Evolutionary conservation across 2,113 vertebrate species (phyloP).

Genomic region (Proterorhinus semilunaris): DNA sequence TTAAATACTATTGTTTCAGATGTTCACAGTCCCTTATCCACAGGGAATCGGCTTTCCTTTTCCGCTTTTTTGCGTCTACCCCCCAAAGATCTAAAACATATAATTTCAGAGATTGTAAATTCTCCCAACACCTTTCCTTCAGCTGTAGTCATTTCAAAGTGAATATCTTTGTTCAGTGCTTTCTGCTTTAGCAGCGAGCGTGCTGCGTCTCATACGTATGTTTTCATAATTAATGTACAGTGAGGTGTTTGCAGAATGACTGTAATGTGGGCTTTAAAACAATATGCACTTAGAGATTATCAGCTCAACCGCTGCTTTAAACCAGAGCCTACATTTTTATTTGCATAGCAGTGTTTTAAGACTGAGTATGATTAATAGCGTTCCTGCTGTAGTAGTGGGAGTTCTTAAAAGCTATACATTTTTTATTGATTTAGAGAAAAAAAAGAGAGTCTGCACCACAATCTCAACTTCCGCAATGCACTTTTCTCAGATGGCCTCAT

Average conservation of each 20-base stretch:
- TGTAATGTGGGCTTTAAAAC: conserved; percentile 34
- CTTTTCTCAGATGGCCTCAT: conserved; percentile 29
- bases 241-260: conserved; percentile 42
- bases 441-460: conserved; percentile 19
- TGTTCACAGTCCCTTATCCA: conserved; percentile 17
- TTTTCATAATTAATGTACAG: conserved; percentile 64
- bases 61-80: conserved; percentile 43
- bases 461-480: conserved; percentile 32
- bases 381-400: conserved; percentile 13
- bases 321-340: conserved; percentile 20
- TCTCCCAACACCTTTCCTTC: conserved; percentile 39
- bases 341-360: conserved; percentile 43
- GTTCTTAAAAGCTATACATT: conserved; percentile 58
- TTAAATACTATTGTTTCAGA: conserved; percentile 25
- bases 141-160: conserved; percentile 42
- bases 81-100: conserved; percentile 43
- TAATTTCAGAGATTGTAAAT: conserved; percentile 49
- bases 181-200: conserved; percentile 19
- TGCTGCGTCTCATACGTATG: conserved; percentile 15
- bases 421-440: conserved; percentile 49
- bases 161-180: conserved; percentile 55
- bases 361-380: conserved; percentile 57
- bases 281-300: conserved; percentile 51
- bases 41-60: conserved; percentile 31
- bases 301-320: conserved; percentile 23